Conservation (phyloP, 2,797 vertebrate species). For the Percopsis omiscomaycus region DNA sequence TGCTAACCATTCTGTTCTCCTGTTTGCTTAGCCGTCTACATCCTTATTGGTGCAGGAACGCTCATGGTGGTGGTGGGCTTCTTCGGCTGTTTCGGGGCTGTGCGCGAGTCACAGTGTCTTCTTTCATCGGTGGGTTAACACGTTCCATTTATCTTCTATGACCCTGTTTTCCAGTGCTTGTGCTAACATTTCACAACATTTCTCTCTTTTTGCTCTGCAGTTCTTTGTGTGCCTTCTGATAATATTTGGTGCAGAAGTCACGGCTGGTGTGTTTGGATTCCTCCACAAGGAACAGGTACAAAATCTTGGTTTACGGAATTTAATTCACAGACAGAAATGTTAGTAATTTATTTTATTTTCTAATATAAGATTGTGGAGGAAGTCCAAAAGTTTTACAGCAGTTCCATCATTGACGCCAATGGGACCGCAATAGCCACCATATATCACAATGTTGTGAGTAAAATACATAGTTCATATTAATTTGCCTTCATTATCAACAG, state of each 20-base stretch:
- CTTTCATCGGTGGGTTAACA: slow-evolving; percentile 88
- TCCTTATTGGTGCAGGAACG: slow-evolving; percentile 88
- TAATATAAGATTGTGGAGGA: slow-evolving; percentile 84
- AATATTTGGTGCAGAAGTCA: slow-evolving; percentile 94
- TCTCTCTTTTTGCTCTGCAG: slow-evolving; percentile 65
- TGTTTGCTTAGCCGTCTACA: slow-evolving; percentile 85
- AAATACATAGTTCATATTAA: neutral
- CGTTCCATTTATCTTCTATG: neutral
- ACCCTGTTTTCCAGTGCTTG: neutral
- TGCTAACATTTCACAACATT: neutral
- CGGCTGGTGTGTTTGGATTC: slow-evolving; percentile 94
- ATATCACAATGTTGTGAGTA: slow-evolving; percentile 85
- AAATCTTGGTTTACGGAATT: neutral
- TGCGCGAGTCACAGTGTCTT: slow-evolving; percentile 93
- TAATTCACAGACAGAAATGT: neutral
- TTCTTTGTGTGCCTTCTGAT: slow-evolving; percentile 94
- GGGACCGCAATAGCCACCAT: slow-evolving; percentile 68
- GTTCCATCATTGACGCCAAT: slow-evolving; percentile 66
- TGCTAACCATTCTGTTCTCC: neutral
- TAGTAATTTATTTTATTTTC: neutral
- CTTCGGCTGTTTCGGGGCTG: slow-evolving; percentile 94
- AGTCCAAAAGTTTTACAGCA: slow-evolving; percentile 85
- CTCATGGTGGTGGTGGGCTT: slow-evolving; percentile 95
- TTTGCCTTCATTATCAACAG: neutral
- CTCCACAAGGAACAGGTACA: slow-evolving; percentile 87